Conservation (phyloP, 2,888 invertebrate genomes). For the Teleiodes luculella region DNA sequence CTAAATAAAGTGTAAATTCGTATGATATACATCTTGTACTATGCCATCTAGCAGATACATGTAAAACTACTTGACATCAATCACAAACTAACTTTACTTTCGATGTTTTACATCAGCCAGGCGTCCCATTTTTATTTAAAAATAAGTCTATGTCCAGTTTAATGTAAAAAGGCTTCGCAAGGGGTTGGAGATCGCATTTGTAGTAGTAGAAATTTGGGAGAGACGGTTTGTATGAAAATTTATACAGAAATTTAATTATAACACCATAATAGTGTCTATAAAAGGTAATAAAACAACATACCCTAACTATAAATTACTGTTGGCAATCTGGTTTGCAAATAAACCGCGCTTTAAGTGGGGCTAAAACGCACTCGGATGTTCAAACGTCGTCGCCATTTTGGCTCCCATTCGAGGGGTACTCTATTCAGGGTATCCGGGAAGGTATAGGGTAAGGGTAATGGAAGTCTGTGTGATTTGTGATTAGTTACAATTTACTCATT, state of each 20-base stretch:
- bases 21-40: too few relatives aligned
- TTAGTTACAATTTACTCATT: neutral
- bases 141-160: too few relatives aligned
- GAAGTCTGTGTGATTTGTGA: neutral
- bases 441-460: neutral
- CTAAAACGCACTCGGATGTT: conserved; percentile 52
- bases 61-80: too few relatives aligned
- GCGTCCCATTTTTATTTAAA: too few relatives aligned
- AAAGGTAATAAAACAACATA: conserved; percentile 41
- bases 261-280: conserved; percentile 21
- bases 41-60: too few relatives aligned
- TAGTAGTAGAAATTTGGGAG: too few relatives aligned
- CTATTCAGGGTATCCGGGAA: neutral
- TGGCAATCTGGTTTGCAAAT: conserved; percentile 54
- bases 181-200: too few relatives aligned
- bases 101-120: too few relatives aligned
- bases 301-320: conserved; percentile 53
- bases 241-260: conserved; percentile 20
- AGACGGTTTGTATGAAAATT: too few relatives aligned
- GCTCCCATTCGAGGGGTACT: conserved; percentile 33
- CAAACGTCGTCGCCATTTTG: conserved; percentile 46
- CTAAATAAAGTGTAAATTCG: too few relatives aligned
- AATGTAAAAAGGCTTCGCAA: too few relatives aligned
- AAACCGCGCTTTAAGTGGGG: conserved; percentile 53
- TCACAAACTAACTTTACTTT: too few relatives aligned